Conservation (phyloP, 1,140 invertebrate species). For the Acarapis woodi region DNA sequence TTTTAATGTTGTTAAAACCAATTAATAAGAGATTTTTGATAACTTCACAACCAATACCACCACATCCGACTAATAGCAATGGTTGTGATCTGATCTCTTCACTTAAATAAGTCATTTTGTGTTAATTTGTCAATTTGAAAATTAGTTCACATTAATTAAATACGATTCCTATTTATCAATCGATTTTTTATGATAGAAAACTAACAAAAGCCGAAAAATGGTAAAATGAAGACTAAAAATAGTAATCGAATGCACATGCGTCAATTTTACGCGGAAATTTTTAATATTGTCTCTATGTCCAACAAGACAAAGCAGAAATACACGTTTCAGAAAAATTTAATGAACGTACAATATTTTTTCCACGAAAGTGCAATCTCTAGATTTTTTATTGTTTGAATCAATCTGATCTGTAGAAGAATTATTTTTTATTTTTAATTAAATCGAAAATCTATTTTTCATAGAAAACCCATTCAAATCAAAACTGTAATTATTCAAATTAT, state of each 20-base stretch:
- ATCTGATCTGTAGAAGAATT: too few species aligned
- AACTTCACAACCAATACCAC: conserved; percentile 95
- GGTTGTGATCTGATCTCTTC: conserved; percentile 11
- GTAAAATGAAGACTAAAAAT: neutral
- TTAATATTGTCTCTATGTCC: too few species aligned
- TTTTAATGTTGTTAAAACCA: conserved; percentile 73
- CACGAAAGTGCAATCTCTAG: too few species aligned
- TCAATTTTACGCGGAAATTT: neutral
- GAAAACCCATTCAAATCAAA: too few species aligned
- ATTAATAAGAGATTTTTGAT: conserved; percentile 86
- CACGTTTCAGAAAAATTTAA: too few species aligned
- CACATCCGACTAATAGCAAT: conserved; percentile 78
- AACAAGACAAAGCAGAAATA: too few species aligned
- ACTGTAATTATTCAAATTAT: too few species aligned
- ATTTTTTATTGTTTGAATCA: too few species aligned
- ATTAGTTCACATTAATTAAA: neutral
- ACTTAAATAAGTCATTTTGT: neutral
- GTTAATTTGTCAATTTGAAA: neutral
- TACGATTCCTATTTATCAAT: neutral
- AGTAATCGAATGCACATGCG: neutral
- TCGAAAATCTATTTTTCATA: too few species aligned
- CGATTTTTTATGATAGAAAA: neutral
- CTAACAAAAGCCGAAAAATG: neutral
- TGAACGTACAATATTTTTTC: too few species aligned
- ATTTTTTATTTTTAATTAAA: too few species aligned